Conservation (phyloP, 2,888 invertebrate genomes). For the Brenthis hecate region DNA sequence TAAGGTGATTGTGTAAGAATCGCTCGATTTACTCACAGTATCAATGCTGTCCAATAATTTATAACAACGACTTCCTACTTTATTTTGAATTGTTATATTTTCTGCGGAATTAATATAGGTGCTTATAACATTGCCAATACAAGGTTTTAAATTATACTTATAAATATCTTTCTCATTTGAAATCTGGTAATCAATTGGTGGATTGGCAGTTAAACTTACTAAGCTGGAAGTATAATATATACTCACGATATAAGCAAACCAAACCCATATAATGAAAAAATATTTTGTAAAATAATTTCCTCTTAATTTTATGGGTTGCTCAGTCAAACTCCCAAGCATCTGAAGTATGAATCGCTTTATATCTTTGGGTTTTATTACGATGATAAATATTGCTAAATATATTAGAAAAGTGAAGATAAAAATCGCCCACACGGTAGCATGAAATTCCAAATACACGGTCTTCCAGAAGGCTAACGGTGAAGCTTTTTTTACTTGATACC, state of each 20-base stretch:
- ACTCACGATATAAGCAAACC: constrained; percentile 55
- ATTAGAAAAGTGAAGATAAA: constrained; percentile 44
- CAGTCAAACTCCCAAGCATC: constrained; percentile 50
- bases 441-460: constrained; percentile 52
- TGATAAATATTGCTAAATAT: constrained; percentile 44
- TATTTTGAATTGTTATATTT: constrained; percentile 20
- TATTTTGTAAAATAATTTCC: constrained; percentile 41
- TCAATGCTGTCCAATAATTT: constrained; percentile 47
- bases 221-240: constrained; percentile 53
- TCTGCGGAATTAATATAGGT: constrained; percentile 22
- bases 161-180: constrained; percentile 45
- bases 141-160: constrained; percentile 50
- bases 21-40: constrained; percentile 47
- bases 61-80: constrained; percentile 38
- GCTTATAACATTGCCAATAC: constrained; percentile 49
- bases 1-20: constrained; percentile 50
- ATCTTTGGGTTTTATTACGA: constrained; percentile 43
- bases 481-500: constrained; percentile 51
- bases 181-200: constrained; percentile 52
- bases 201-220: constrained; percentile 51
- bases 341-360: constrained; percentile 45
- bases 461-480: constrained; percentile 46
- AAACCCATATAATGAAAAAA: constrained; percentile 53
- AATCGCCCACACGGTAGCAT: constrained; percentile 48
- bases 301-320: constrained; percentile 43